phyloP scores from a whole-genome alignment of 1,140 invertebrate species.

The Antheraea pernyi region DNA sequence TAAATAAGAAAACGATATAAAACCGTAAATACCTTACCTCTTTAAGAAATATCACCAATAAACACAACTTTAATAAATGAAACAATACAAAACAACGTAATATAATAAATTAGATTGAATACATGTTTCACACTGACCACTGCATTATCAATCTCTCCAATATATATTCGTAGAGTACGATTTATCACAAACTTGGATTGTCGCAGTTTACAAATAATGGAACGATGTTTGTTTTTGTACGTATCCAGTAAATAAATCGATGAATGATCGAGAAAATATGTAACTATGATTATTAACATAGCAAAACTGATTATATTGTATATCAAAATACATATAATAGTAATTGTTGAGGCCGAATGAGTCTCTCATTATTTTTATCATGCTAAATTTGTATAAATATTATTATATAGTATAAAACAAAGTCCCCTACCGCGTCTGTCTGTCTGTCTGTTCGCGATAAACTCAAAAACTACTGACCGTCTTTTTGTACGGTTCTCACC shows the following conservation, averaged over 20 bases:
- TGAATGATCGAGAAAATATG: not conserved
- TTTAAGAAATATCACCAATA: not conserved
- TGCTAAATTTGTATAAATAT: too few species aligned
- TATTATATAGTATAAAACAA: too few species aligned
- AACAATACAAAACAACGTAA: not conserved
- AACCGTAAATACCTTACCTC: not conserved
- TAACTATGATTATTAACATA: too few species aligned
- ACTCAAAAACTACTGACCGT: too few species aligned
- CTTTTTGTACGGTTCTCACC: too few species aligned
- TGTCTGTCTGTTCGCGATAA: too few species aligned
- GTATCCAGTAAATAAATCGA: not conserved
- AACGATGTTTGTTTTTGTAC: not conserved
- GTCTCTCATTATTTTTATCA: too few species aligned
- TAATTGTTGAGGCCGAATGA: too few species aligned
- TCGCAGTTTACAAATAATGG: not conserved
- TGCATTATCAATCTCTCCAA: slow-evolving; percentile 2
- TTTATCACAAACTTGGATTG: slow-evolving; percentile 6
- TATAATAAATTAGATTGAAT: not conserved
- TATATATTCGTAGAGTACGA: slow-evolving; percentile 9
- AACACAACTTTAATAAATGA: not conserved
- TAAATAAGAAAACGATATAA: too few species aligned
- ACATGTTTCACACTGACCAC: not conserved
- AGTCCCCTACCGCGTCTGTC: too few species aligned
- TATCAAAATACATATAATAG: too few species aligned
- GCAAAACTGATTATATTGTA: too few species aligned